A percentile compares a stretch with the other conserved stretches of the same genome.
These are phyloP conservation scores for Phenganax marumi DNA, from an alignment of 92 coral and sea anemone species.

Conservation along the genomic window DNA sequence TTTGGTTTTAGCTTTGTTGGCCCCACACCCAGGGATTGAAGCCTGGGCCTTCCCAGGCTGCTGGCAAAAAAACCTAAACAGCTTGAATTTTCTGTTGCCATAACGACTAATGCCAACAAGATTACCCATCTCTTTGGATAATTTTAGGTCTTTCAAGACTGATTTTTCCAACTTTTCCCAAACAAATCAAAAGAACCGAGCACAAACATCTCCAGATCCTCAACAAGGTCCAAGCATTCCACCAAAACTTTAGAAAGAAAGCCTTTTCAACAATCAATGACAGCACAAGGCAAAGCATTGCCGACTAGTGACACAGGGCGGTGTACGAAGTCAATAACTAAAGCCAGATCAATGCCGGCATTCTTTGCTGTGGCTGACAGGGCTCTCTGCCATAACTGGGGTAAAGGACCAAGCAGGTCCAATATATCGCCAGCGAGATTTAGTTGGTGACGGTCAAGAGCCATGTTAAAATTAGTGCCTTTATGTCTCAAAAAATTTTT, in stretches of 20 bases:
- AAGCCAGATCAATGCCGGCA: no score
- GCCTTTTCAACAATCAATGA: not conserved
- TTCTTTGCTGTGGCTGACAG: no score
- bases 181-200: not conserved
- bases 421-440: not conserved
- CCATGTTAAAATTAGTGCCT: not conserved
- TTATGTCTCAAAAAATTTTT: not conserved
- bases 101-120: not conserved
- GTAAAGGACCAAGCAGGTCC: conserved; percentile 6
- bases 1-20: conserved; percentile 4
- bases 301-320: not conserved
- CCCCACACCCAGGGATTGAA: conserved; percentile 16
- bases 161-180: not conserved
- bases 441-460: not conserved
- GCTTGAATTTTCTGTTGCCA: not conserved
- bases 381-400: conserved; percentile 14
- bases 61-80: conserved; percentile 19
- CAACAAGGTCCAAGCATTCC: not conserved
- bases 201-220: not conserved
- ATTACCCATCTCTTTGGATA: conserved; percentile 3
- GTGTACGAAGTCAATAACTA: no score
- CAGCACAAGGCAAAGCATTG: not conserved
- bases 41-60: conserved; percentile 40
- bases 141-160: not conserved
- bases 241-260: not conserved